Evolutionary conservation across 2,888 invertebrate genomes (phyloP).

Genomic region (Lithophane socia): DNA sequence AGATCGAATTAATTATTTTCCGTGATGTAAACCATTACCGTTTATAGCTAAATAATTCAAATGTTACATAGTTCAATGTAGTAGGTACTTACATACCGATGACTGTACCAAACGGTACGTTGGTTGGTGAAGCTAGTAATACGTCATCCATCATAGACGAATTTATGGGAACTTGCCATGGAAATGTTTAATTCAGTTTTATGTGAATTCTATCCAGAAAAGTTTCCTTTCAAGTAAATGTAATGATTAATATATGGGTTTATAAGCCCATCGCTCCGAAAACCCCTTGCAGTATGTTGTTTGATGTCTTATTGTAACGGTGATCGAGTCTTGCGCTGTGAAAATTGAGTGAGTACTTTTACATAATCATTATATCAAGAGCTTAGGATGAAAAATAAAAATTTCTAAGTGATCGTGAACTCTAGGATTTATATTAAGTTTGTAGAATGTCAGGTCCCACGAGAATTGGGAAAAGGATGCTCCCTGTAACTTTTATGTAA

Average conservation of each 20-base stretch:
- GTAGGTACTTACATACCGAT: slow-evolving; percentile 40
- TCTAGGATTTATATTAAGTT: slow-evolving; percentile 1
- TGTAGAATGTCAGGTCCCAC: slow-evolving; percentile 5
- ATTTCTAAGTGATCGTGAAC: not conserved
- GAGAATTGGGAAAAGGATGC: not conserved
- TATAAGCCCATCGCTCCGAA: slow-evolving; percentile 61
- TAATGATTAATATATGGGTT: slow-evolving; percentile 66
- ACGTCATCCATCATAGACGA: slow-evolving; percentile 58
- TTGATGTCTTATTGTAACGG: slow-evolving; percentile 49
- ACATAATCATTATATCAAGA: not conserved
- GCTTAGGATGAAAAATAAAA: not conserved
- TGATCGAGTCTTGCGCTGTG: slow-evolving; percentile 25
- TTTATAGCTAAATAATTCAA: slow-evolving; percentile 49
- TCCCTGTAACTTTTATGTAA: not conserved
- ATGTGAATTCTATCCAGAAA: slow-evolving; percentile 68
- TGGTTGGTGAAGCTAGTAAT: not conserved
- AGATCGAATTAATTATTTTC: slow-evolving; percentile 57
- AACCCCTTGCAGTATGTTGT: slow-evolving; percentile 60
- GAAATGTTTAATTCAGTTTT: slow-evolving; percentile 71
- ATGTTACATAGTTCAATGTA: slow-evolving; percentile 28
- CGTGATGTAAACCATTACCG: slow-evolving; percentile 58
- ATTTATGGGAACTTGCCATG: slow-evolving; percentile 72
- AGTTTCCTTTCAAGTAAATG: slow-evolving; percentile 71
- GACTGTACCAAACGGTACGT: slow-evolving; percentile 47
- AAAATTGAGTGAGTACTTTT: slow-evolving; percentile 61